Evolutionary conservation across 1,140 invertebrate species (phyloP).

Genomic region (Hestina assimilis): DNA sequence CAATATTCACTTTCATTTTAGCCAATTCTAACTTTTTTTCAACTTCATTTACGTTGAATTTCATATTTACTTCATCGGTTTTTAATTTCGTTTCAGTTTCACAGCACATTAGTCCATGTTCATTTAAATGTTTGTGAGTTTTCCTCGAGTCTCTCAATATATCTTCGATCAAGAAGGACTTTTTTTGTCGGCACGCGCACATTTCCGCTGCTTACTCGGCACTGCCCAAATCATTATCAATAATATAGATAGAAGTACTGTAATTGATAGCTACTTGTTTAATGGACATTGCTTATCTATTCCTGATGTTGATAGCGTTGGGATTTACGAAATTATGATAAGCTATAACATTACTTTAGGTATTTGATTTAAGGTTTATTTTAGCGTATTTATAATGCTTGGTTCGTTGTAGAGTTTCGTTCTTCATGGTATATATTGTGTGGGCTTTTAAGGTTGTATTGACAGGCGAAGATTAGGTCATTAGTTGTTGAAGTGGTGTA

Average conservation of each 20-base stretch:
- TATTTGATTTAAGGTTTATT: slow-evolving; percentile 1
- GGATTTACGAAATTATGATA: slow-evolving; percentile 2
- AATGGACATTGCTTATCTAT: slow-evolving; percentile 66
- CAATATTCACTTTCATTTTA: slow-evolving; percentile 44
- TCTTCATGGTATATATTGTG: slow-evolving; percentile 4
- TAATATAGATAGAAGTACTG: slow-evolving; percentile 43
- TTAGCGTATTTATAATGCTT: neutral
- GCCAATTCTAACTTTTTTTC: slow-evolving; percentile 44
- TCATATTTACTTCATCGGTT: slow-evolving; percentile 21
- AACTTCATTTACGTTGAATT: slow-evolving; percentile 42
- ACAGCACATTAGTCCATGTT: slow-evolving; percentile 40
- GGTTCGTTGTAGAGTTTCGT: neutral
- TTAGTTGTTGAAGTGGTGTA: slow-evolving; percentile 28
- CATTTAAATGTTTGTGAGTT: slow-evolving; percentile 42
- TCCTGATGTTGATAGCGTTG: slow-evolving; percentile 34
- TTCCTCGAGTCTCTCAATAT: slow-evolving; percentile 54
- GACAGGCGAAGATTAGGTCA: slow-evolving; percentile 33
- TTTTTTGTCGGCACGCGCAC: slow-evolving; percentile 69
- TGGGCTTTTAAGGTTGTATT: slow-evolving; percentile 29
- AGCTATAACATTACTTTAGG: neutral
- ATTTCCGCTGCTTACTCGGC: slow-evolving; percentile 45
- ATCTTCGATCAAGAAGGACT: slow-evolving; percentile 68
- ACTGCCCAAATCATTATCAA: slow-evolving; percentile 66
- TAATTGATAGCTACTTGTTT: slow-evolving; percentile 75
- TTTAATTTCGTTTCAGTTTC: neutral